Base-by-base conservation (phyloP, 1,140 invertebrate species). In the Euglossa dilemma region DNA sequence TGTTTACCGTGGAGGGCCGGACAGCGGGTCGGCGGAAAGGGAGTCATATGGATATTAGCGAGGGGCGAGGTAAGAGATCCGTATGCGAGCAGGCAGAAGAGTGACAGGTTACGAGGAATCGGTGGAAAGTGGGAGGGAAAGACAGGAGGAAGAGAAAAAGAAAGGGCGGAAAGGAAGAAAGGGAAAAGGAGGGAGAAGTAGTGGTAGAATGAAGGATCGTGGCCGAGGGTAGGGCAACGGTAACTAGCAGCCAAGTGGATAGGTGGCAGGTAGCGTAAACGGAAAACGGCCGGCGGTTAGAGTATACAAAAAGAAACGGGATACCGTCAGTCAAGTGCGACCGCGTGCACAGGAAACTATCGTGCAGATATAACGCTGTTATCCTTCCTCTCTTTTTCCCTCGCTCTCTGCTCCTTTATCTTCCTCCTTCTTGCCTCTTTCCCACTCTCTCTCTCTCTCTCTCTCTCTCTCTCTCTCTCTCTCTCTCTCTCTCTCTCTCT, bases 281-380 rank as follows among this genome's bases (percentile, higher is more conserved):
- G 88, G 87, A 78, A 89, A 89, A 91, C 82, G 78, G 54, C 82
- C 81, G 72, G 52, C 81, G 59, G 74, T 67, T 50, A 67, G 52
- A 54, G 69, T 36, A 36, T 64, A 75, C 54, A 63, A 54, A 79
- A 85, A 74, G 56, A 61, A 78, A 61, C 71, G 83, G 79, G 85
- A 81, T 86, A 90, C 80, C 77, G 87, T 87, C 88, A 92, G 89
- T 92, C 84, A 87, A 90, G 89, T 86, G 89, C 89, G 91, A 89
- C 88, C 91, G 91, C 91, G 87, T 91, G 92, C 86, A 81, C 81
- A 74, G 86, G 66, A 45, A 87, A 83, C 80, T 83, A 36, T 82
- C 74, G 77, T 71, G 25, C 36, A 61, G 67, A 36, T 76, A 77
- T 54, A 23, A 16, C 64, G 57, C 59, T 66, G 57, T 25, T 56